Evolutionary conservation across 2,888 invertebrate species (phyloP).

Genomic region (Chesias legatella): DNA sequence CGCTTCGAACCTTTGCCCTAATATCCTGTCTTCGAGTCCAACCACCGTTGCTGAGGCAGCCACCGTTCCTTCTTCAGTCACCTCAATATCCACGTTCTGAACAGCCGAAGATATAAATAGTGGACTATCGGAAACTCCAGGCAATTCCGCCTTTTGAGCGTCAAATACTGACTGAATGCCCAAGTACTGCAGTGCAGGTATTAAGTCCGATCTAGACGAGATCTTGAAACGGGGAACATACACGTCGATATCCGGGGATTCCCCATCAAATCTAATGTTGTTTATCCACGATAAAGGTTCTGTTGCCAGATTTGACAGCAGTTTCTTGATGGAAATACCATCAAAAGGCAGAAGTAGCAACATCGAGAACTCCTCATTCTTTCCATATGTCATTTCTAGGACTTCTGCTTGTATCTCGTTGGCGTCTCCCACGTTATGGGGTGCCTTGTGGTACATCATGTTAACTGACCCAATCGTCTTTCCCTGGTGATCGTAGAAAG

Average conservation of each 20-base stretch:
- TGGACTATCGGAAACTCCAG: conserved; percentile 79
- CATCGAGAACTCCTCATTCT: conserved; percentile 82
- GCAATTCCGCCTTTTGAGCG: conserved; percentile 74
- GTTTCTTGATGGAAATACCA: conserved; percentile 67
- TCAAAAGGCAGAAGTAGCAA: conserved; percentile 82
- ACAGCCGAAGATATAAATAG: conserved; percentile 81
- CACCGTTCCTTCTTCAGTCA: conserved; percentile 87
- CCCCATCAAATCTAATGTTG: conserved; percentile 62
- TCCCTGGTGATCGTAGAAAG: conserved; percentile 81
- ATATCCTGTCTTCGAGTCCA: conserved; percentile 64
- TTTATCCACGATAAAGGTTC: conserved; percentile 73
- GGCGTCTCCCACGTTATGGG: conserved; percentile 77
- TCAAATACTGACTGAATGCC: conserved; percentile 85
- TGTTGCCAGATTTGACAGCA: conserved; percentile 73
- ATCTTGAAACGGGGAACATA: conserved; percentile 82
- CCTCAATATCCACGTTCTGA: conserved; percentile 86
- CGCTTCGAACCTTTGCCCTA: conserved; percentile 79
- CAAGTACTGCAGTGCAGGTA: conserved; percentile 70
- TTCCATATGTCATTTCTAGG: conserved; percentile 85
- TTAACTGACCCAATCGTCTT: conserved; percentile 78
- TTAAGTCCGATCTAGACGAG: conserved; percentile 67
- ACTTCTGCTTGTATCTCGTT: conserved; percentile 80
- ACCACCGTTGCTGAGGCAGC: conserved; percentile 82
- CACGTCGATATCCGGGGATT: conserved; percentile 76
- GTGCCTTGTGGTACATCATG: conserved; percentile 87